Percentiles rank a stretch among this genome's conserved stretches.
These are phyloP conservation scores for Anthopleura xanthogrammica DNA, from an alignment of 92 coral and sea anemone genomes.

Conservation along the genomic window DNA sequence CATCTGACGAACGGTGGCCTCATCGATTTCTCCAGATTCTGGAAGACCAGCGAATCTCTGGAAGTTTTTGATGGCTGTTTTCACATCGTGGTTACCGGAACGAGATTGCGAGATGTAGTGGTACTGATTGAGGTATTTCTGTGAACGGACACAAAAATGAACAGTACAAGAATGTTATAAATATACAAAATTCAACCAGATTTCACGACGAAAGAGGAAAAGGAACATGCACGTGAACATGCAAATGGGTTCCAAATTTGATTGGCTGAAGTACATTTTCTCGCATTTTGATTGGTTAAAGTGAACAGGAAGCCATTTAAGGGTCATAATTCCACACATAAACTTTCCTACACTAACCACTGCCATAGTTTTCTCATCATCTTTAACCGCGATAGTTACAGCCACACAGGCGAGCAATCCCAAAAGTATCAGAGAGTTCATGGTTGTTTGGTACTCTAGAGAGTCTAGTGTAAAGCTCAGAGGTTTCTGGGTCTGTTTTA, in stretches of 20 bases:
- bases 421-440: slow-evolving; percentile 13
- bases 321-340: not conserved
- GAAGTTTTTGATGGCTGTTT: slow-evolving; percentile 61
- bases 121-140: slow-evolving; percentile 64
- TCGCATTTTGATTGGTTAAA: too few species aligned
- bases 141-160: not conserved
- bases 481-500: not conserved
- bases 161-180: too few species aligned
- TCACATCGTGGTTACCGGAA: slow-evolving; percentile 65
- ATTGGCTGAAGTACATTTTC: too few species aligned
- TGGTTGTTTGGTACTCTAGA: not conserved
- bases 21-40: slow-evolving; percentile 14
- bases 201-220: too few species aligned
- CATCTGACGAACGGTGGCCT: slow-evolving; percentile 47
- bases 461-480: not conserved
- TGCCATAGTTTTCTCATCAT: slow-evolving; percentile 22
- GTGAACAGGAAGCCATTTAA: not conserved
- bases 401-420: slow-evolving; percentile 10
- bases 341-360: slow-evolving; percentile 5
- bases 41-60: slow-evolving; percentile 74
- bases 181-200: too few species aligned
- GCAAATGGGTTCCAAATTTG: too few species aligned
- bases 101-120: slow-evolving; percentile 73
- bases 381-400: slow-evolving; percentile 2
- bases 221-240: too few species aligned